These are phyloP conservation scores for Globicephala melas DNA, from an alignment of 2,113 vertebrate genomes.

Conservation along the genomic window DNA sequence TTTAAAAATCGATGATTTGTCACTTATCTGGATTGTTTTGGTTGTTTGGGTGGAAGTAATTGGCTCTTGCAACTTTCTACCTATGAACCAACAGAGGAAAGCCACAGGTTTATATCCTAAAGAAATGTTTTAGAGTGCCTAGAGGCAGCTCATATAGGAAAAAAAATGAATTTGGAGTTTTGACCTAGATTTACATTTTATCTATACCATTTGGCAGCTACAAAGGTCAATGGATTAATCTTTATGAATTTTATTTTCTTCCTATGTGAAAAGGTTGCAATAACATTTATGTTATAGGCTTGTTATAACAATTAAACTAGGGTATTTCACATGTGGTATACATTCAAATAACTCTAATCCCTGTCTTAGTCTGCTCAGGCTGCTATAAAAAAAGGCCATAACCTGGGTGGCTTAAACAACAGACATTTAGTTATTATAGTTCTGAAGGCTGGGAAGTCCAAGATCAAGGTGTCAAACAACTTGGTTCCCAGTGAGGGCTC, in stretches of 20 bases:
- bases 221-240: background rate
- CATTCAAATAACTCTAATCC: background rate
- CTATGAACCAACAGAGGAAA: background rate
- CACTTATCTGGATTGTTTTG: background rate
- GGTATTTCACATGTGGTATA: background rate
- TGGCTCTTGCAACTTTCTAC: background rate
- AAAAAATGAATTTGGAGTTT: background rate
- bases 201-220: background rate
- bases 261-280: background rate
- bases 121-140: background rate
- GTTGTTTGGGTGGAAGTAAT: background rate
- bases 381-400: background rate
- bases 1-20: background rate
- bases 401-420: background rate
- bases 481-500: background rate
- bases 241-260: background rate
- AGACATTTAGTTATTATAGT: background rate
- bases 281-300: background rate
- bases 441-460: background rate
- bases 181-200: background rate
- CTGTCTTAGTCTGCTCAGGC: background rate
- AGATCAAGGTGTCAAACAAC: background rate
- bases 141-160: background rate
- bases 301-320: background rate
- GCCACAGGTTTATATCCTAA: background rate